These are phyloP conservation scores for Hyalella azteca DNA, from an alignment of 2,888 invertebrate species.

Conservation along the genomic window DNA sequence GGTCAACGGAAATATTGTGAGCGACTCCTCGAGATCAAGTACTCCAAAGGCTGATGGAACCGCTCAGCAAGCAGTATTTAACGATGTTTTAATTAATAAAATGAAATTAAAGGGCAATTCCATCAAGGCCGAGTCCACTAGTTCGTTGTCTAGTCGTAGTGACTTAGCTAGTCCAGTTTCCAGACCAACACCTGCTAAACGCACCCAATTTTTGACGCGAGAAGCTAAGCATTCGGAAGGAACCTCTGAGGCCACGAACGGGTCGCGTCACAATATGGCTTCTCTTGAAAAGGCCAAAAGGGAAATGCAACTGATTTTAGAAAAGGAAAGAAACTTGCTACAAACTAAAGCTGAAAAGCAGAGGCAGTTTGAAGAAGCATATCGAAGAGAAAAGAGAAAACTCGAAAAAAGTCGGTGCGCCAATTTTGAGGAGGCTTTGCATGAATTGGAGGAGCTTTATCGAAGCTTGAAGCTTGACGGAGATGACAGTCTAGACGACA, in stretches of 20 bases:
- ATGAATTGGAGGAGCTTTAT: constrained; percentile 84
- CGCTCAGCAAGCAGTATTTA: background rate
- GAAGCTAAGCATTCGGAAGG: background rate
- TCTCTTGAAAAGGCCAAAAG: constrained; percentile 12
- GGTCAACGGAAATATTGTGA: constrained; percentile 28
- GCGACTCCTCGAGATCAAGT: constrained; percentile 33
- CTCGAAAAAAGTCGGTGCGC: constrained; percentile 48
- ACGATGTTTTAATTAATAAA: background rate
- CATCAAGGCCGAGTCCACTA: constrained; percentile 8
- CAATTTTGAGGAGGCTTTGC: constrained; percentile 73
- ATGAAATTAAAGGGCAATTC: background rate
- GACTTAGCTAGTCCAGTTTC: background rate
- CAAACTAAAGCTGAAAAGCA: constrained; percentile 37
- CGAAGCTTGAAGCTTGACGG: constrained; percentile 81
- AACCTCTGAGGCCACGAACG: background rate
- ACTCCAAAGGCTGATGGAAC: constrained; percentile 11
- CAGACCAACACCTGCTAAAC: constrained; percentile 17
- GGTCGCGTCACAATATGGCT: background rate
- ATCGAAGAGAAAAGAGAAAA: constrained; percentile 49
- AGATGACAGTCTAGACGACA: constrained; percentile 79
- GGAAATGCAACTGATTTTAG: constrained; percentile 33
- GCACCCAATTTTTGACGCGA: background rate
- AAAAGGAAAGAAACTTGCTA: constrained; percentile 16
- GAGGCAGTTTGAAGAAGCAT: constrained; percentile 51
- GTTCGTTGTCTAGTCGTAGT: constrained; percentile 7